Percentiles rank a stretch among this genome's conserved stretches.
Conservation (phyloP, 2,888 invertebrate genomes). For the Synanthedon formicaeformis region DNA sequence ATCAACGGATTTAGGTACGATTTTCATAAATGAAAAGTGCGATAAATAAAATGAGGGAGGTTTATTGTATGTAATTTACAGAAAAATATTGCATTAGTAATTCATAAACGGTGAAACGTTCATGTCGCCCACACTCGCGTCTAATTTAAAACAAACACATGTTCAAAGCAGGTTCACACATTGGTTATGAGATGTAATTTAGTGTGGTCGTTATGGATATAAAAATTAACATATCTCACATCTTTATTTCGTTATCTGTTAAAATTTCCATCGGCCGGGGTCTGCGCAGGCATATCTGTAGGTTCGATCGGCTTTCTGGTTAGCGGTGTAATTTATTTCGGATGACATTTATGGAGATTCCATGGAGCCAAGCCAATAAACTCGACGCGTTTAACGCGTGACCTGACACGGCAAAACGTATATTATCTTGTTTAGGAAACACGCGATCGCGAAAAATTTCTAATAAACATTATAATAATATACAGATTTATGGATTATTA, state of each 20-base stretch:
- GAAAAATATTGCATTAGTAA: too few species aligned
- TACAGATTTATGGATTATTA: slow-evolving; percentile 12
- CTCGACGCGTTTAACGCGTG: slow-evolving; percentile 34
- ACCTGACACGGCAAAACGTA: slow-evolving; percentile 22
- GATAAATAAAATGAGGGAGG: too few species aligned
- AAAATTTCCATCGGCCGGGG: slow-evolving; percentile 17
- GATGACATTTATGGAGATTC: slow-evolving; percentile 56
- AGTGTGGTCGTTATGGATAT: slow-evolving; percentile 23
- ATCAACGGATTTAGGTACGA: too few species aligned
- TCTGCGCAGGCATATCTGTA: slow-evolving; percentile 17
- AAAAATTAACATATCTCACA: slow-evolving; percentile 46
- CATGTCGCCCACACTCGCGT: slow-evolving; percentile 6
- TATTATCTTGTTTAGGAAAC: slow-evolving; percentile 21
- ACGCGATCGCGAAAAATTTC: slow-evolving; percentile 26
- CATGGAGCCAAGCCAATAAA: slow-evolving; percentile 45
- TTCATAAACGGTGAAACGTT: slow-evolving; percentile 4
- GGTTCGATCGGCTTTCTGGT: slow-evolving; percentile 18
- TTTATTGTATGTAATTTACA: too few species aligned
- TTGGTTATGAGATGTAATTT: slow-evolving; percentile 23
- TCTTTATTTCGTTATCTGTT: slow-evolving; percentile 28
- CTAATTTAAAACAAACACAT: slow-evolving; percentile 14
- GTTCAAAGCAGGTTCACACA: slow-evolving; percentile 10
- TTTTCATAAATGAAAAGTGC: too few species aligned
- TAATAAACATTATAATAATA: slow-evolving; percentile 5
- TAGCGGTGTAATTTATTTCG: slow-evolving; percentile 40